Evolutionary conservation across 1,140 invertebrate genomes (phyloP), one percentile per base, ranked within the genome.

Genomic region (Telenomus remus): DNA sequence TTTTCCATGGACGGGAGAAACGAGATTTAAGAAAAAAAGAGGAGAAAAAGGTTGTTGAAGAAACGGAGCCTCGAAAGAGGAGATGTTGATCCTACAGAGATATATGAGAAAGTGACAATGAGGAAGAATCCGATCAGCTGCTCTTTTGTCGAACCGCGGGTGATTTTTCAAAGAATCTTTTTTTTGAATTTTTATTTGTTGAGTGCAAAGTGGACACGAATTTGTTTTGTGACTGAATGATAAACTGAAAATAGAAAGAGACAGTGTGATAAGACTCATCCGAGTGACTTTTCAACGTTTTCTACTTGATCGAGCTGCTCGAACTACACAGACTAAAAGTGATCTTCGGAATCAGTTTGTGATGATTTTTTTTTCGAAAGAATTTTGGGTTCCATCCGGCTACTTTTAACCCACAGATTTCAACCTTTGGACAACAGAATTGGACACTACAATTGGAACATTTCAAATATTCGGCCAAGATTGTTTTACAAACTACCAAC

Each of bases 41-140:
- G 47, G 42, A 48, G 15, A 46, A 53, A 50, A 10, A 60, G 15
- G 35, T 70, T 68, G 63, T 79, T 72, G 54, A 46, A 6, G 6
- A 61, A 51, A 57, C 48, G 49, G 72, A 69, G 60, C 65, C 72
- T 73, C 65, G 65, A 55, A 27, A 0, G 59, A 76, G 59, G 59
- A 76, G 19, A 66, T 72, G 69, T 69, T 75, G 64, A 57, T 68
- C 63, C 64, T 69, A 66, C 56, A 68, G 59, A 75, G 27, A 59
- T 57, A 59, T 59, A 61, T 57, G 57, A 64, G 44, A 51, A 68
- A 75, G 42, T 42, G 59, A 51, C 57, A 37, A 42, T 33, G 15
- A 48, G 11, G n/a, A 46, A 46, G 13, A 11, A 46, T 8, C 3
- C 8, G 55, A 47, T 60, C 42, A 56, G 60, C 55, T 51, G 73